Percentiles rank a stretch among this genome's conserved stretches.
Conservation (phyloP, 2,797 vertebrate species). For the Pelobates cultripes region DNA sequence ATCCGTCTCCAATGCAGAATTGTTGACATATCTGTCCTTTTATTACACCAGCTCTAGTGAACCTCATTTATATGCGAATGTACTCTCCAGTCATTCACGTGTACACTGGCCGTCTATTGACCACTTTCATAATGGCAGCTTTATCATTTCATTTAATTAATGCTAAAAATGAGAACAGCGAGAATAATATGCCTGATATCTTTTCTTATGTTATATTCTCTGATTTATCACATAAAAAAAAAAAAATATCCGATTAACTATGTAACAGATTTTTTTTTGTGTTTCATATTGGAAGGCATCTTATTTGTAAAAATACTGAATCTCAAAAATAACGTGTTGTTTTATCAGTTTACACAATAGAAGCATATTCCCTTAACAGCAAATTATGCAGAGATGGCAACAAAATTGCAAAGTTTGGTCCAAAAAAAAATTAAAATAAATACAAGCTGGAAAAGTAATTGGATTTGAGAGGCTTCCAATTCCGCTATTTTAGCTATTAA, state of each 20-base stretch:
- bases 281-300: not conserved
- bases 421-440: no score
- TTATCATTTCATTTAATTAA: slow-evolving; percentile 45
- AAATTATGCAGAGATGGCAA: no score
- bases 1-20: not conserved
- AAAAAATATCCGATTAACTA: not conserved
- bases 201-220: slow-evolving; percentile 24
- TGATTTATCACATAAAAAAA: not conserved
- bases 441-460: no score
- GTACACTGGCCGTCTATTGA: slow-evolving; percentile 30
- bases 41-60: not conserved
- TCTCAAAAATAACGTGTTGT: no score
- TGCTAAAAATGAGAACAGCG: slow-evolving; percentile 9
- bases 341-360: no score
- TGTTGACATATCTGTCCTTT: slow-evolving; percentile 1
- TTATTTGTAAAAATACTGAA: no score
- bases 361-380: no score
- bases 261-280: not conserved
- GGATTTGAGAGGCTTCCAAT: no score
- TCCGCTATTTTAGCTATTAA: no score
- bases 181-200: slow-evolving; percentile 14
- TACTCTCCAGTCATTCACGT: slow-evolving; percentile 12
- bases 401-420: no score
- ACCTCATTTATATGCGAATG: slow-evolving; percentile 29
- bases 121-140: slow-evolving; percentile 44